Evolutionary conservation across 2,888 invertebrate species (phyloP), one percentile per base, ranked within the genome.

Genomic region (Caenorhabditis japonica): DNA sequence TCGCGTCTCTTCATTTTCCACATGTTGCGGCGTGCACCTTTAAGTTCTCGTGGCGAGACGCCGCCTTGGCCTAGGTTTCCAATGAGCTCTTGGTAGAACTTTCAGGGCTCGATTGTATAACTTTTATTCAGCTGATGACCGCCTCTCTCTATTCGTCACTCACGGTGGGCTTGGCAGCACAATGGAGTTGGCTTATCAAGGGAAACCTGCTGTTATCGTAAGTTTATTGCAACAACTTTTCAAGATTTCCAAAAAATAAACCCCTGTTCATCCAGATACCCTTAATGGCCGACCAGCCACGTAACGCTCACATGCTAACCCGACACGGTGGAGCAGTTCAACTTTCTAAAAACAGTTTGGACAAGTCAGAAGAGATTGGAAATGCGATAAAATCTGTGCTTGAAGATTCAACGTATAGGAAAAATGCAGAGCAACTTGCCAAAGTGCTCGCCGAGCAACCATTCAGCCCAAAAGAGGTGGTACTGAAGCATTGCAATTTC

Each of bases 141-240:
- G 76, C 19, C 30, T 76, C 0, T 38, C 69, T 10, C 46, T 73
- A 1, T 76, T 76, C 39, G 43, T 76, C 15, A 76, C 76, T 13
- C 76, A 76, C 34, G 76, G 76, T 38, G 76, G 76, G 17, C 55
- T 76, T 12, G 76, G 72, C 17, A 70, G 69, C 36, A 49, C 75
- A 1, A 44, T 71, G 17, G 75, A 75, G 34, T 44, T 75, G 25
- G 75, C 71, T 17, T 71, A 71, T 56, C 59, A 62, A 15, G 75
- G 75, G 39, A 71, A 66, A 46, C 75, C 70, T 27, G 60, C 75
- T 1, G 56, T 75, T 44, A 53, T 75, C n/a, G 62, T 64, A 17
- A 52, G 44, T 46, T n/a, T n/a, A n/a, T n/a, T n/a, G n/a, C n/a
- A n/a, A n/a, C n/a, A n/a, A n/a, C n/a, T n/a, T n/a, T n/a, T n/a